Percentiles rank a stretch among this genome's conserved stretches.
Conservation (phyloP, 1,140 invertebrate species). For the Ephestia elutella region DNA sequence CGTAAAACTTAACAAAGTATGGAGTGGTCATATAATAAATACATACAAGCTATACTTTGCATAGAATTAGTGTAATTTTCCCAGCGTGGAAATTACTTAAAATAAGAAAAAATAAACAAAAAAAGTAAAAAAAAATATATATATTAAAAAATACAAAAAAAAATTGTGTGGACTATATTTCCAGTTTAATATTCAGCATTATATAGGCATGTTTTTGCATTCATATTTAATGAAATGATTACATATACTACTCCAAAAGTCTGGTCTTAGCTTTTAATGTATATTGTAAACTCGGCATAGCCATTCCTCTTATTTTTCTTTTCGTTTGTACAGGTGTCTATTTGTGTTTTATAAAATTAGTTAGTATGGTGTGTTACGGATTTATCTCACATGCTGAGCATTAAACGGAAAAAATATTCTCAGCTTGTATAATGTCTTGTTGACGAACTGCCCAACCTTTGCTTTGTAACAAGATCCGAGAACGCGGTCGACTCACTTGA, state of each 20-base stretch:
- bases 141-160: conserved; percentile 39
- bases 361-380: conserved; percentile 53
- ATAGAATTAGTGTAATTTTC: conserved; percentile 92
- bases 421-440: conserved; percentile 65
- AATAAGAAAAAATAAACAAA: conserved; percentile 52
- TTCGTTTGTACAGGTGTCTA: conserved; percentile 36
- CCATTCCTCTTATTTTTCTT: conserved; percentile 37
- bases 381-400: conserved; percentile 69
- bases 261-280: conserved; percentile 68
- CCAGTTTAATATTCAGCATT: conserved; percentile 74
- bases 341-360: conserved; percentile 27
- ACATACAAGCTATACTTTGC: conserved; percentile 92
- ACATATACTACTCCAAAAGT: conserved; percentile 52
- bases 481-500: conserved; percentile 31
- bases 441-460: conserved; percentile 67
- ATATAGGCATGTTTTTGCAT: conserved; percentile 69
- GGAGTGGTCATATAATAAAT: conserved; percentile 74
- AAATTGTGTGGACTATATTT: conserved; percentile 70
- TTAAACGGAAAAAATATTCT: conserved; percentile 73
- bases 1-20: conserved; percentile 72
- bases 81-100: conserved; percentile 75
- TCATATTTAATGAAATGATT: conserved; percentile 62
- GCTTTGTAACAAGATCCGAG: conserved; percentile 58
- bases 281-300: conserved; percentile 54
- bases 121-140: conserved; percentile 48